phyloP scores from a whole-genome alignment of 1,140 invertebrate species.

The Spodoptera frugiperda region DNA sequence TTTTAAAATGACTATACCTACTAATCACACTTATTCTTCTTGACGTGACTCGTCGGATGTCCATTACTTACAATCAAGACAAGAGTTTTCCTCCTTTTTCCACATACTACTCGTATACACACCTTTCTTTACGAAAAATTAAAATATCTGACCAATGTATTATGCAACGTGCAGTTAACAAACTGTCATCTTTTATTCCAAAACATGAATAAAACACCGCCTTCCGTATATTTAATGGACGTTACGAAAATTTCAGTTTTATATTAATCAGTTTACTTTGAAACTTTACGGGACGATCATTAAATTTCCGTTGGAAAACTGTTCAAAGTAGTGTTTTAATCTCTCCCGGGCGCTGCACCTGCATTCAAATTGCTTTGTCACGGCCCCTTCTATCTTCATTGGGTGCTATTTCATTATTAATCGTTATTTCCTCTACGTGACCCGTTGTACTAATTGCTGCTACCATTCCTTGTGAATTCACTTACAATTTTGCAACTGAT shows the following conservation, averaged over 20 bases:
- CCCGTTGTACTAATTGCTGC: neutral
- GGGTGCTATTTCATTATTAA: slow-evolving; percentile 26
- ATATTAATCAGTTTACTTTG: neutral
- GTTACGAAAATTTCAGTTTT: neutral
- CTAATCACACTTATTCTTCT: no score
- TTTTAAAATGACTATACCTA: no score
- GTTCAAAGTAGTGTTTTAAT: slow-evolving; percentile 18
- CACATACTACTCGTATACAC: no score
- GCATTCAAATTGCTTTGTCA: slow-evolving; percentile 25
- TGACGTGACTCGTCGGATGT: no score
- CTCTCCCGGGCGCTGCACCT: slow-evolving; percentile 19
- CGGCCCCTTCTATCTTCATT: slow-evolving; percentile 2
- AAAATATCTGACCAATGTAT: neutral
- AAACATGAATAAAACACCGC: no score
- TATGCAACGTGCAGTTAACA: no score
- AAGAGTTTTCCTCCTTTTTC: no score
- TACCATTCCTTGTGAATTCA: slow-evolving; percentile 2
- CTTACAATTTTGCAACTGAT: neutral
- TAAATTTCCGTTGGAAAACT: neutral
- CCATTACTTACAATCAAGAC: no score
- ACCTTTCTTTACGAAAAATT: neutral
- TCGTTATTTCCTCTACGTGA: slow-evolving; percentile 14
- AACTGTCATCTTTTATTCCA: neutral
- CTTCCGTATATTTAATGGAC: neutral
- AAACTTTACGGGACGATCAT: neutral